Conservation (phyloP, 2,113 vertebrate genomes). For the Microcebus ravelobensis region DNA sequence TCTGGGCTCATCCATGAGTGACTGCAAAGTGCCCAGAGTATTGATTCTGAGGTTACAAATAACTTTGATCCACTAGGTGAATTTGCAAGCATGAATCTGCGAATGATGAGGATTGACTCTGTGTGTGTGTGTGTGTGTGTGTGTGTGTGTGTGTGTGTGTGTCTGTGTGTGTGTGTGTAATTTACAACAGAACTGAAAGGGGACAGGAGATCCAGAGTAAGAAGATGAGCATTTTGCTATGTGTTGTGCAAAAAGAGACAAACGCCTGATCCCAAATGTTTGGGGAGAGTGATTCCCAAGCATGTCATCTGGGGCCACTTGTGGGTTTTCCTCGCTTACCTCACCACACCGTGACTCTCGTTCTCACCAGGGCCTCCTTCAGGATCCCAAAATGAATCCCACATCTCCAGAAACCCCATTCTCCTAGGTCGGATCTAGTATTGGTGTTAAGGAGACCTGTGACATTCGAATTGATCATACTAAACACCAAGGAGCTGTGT, state of each 20-base stretch:
- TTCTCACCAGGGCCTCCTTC: neutral
- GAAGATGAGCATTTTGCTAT: neutral
- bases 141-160: neutral
- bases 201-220: neutral
- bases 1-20: no score
- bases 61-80: neutral
- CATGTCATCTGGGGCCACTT: neutral
- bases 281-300: neutral
- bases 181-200: neutral
- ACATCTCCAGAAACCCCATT: neutral
- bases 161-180: neutral
- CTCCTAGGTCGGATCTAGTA: neutral
- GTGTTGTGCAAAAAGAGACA: neutral
- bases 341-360: neutral
- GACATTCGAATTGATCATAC: neutral
- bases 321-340: fast-evolving
- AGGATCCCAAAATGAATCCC: neutral
- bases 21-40: no score
- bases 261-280: fast-evolving
- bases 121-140: neutral
- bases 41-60: neutral
- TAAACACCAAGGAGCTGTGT: neutral
- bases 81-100: neutral
- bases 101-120: no score
- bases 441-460: neutral